phyloP scores from a whole-genome alignment of 2,888 invertebrate species.

The Nephrotoma appendiculata region DNA sequence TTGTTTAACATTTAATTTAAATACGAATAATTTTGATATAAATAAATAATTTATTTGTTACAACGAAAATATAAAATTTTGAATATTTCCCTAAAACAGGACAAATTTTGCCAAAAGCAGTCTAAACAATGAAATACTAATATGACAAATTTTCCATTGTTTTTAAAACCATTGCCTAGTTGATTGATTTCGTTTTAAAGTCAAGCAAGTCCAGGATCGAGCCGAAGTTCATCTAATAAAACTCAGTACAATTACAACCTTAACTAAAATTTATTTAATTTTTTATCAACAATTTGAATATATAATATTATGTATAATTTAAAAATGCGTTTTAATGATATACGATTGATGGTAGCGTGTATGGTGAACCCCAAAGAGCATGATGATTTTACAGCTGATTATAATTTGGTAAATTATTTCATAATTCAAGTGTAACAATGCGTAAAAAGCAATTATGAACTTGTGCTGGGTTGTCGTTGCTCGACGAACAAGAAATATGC shows the following conservation, averaged over 20 bases:
- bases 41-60: not conserved
- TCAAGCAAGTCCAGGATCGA: not conserved
- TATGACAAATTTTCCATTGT: not conserved
- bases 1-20: not conserved
- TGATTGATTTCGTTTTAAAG: not conserved
- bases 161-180: not conserved
- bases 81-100: not conserved
- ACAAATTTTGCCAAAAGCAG: not conserved
- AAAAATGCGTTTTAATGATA: not conserved
- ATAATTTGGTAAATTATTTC: not conserved
- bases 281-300: not conserved
- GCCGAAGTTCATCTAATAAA: not conserved
- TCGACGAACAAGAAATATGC: conserved; percentile 61
- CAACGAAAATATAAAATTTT: not conserved
- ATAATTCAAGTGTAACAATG: not conserved
- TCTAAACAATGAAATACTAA: not conserved
- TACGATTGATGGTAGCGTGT: not conserved
- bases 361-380: not conserved
- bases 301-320: not conserved
- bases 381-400: not conserved
- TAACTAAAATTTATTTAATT: not conserved
- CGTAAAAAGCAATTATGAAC: not conserved
- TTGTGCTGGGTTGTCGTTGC: conserved; percentile 40
- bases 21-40: not conserved
- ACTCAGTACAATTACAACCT: not conserved